phyloP scores from a whole-genome alignment of 1,140 invertebrate species.

The Cyclargus thomasi region DNA sequence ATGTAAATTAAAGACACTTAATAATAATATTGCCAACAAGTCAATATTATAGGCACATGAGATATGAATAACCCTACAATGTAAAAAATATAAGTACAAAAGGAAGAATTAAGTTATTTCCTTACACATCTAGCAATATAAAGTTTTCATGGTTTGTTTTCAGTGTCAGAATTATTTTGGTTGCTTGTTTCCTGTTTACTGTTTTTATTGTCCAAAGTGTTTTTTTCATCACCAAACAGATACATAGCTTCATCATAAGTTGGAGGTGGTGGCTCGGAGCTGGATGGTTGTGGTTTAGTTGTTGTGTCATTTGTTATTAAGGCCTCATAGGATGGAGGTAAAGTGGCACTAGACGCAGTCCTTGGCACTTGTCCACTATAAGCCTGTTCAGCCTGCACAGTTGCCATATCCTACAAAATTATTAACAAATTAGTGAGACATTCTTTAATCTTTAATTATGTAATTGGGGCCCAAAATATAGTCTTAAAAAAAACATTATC shows the following conservation, averaged over 20 bases:
- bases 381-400: slow-evolving; percentile 69
- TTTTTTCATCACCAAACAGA: slow-evolving; percentile 72
- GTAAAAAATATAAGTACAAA: slow-evolving; percentile 65
- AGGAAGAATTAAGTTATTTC: slow-evolving; percentile 56
- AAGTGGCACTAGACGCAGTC: slow-evolving; percentile 74
- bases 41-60: slow-evolving; percentile 66
- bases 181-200: slow-evolving; percentile 58
- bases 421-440: background rate
- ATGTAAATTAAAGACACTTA: slow-evolving; percentile 29
- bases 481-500: too few species aligned
- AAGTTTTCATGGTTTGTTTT: slow-evolving; percentile 53
- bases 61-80: slow-evolving; percentile 54
- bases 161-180: slow-evolving; percentile 41
- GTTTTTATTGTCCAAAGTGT: slow-evolving; percentile 45
- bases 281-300: slow-evolving; percentile 62
- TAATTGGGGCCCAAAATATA: background rate
- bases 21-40: slow-evolving; percentile 53
- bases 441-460: background rate
- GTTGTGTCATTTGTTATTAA: slow-evolving; percentile 60
- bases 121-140: slow-evolving; percentile 40
- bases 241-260: slow-evolving; percentile 79
- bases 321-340: slow-evolving; percentile 77
- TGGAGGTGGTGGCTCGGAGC: slow-evolving; percentile 75
- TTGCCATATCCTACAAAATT: slow-evolving; percentile 72
- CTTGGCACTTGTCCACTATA: slow-evolving; percentile 64